Evolutionary conservation across 1,140 invertebrate genomes (phyloP).

Genomic region (Ostrea denselamellosa): DNA sequence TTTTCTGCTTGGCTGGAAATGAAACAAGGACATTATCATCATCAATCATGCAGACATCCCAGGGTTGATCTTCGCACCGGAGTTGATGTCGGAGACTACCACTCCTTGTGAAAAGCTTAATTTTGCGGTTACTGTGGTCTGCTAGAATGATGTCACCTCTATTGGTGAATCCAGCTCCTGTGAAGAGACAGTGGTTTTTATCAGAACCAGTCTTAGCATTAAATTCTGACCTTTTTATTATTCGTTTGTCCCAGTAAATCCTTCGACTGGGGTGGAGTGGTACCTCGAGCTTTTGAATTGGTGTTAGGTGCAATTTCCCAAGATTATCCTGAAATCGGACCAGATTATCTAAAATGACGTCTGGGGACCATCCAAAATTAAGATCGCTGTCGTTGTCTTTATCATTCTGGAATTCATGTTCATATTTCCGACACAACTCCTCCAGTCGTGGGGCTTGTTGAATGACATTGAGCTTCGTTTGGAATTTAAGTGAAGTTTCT

Average conservation of each 20-base stretch:
- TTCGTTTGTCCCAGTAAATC: slow-evolving; percentile 2
- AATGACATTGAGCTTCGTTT: neutral
- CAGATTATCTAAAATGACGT: neutral
- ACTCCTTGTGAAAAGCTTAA: neutral
- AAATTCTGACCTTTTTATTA: neutral
- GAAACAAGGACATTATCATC: neutral
- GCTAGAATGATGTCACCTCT: neutral
- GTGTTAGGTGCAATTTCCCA: neutral
- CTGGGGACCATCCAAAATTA: neutral
- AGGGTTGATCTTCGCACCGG: neutral
- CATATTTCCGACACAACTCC: neutral
- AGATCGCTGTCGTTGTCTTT: neutral
- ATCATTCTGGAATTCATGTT: neutral
- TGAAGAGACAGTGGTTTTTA: neutral
- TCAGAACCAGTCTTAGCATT: neutral
- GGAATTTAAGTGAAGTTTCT: neutral
- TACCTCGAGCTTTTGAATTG: neutral
- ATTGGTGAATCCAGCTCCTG: neutral
- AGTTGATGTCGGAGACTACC: neutral
- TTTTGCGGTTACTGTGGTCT: neutral
- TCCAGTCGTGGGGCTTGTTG: neutral
- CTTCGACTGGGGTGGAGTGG: neutral
- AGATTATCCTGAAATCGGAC: neutral
- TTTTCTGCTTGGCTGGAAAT: neutral
- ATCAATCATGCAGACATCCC: neutral